These are phyloP conservation scores for Olivierus martensii DNA, from an alignment of 1,140 invertebrate genomes.

Conservation along the genomic window DNA sequence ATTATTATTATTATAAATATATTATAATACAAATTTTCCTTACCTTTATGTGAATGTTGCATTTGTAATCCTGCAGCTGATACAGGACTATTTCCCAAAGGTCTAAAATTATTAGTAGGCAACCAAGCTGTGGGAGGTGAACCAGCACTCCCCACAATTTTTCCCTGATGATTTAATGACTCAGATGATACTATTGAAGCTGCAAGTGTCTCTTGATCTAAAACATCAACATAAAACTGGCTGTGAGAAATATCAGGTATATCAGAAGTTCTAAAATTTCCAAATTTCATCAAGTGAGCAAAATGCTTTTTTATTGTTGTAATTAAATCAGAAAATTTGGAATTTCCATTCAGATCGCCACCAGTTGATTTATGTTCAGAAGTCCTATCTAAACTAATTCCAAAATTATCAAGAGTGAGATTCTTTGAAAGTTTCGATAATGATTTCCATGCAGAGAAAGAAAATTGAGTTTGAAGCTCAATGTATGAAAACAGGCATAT, in stretches of 20 bases:
- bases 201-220: too few species aligned
- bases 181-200: too few species aligned
- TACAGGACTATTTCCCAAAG: too few species aligned
- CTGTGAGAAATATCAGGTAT: background rate
- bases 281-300: conserved; percentile 16
- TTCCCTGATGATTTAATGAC: too few species aligned
- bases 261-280: conserved; percentile 4
- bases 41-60: too few species aligned
- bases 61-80: too few species aligned
- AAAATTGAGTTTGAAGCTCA: conserved; percentile 19
- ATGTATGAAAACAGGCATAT: conserved; percentile 17
- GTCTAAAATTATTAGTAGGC: too few species aligned
- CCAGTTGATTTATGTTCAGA: conserved; percentile 1
- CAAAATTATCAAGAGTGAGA: conserved; percentile 10
- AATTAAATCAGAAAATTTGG: conserved; percentile 8
- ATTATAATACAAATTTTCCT: too few species aligned
- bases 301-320: conserved; percentile 17
- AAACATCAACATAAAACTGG: background rate
- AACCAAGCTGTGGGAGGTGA: too few species aligned
- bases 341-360: conserved; percentile 9
- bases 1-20: too few species aligned
- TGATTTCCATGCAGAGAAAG: conserved; percentile 15
- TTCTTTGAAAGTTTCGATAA: conserved; percentile 17
- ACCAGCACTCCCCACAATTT: too few species aligned
- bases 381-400: conserved; percentile 7